Base-by-base conservation (phyloP, 1,140 invertebrate genomes). In the Drosophila equinoxialis region DNA sequence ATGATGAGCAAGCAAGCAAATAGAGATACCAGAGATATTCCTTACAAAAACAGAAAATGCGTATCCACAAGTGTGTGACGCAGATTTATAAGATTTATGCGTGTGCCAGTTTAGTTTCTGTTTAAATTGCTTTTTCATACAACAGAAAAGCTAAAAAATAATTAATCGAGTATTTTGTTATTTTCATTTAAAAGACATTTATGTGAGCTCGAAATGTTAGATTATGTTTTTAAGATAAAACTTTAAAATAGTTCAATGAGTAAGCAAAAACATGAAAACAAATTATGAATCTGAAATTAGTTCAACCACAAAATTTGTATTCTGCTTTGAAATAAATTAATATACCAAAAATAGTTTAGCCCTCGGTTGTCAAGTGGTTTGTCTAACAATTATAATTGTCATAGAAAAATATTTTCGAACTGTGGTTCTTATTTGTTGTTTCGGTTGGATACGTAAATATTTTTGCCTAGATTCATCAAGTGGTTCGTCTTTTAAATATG, bases 81-180 rank as follows among this genome's bases (percentile, higher is more conserved):
- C 74, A 77, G 45, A 51, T 71, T 65, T 71, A 35, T 76, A 79
- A 87, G 83, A 86, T 86, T 86, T 87, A 86, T 86, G 83, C 83
- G 83, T 86, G 83, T 86, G 83, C 83, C 83, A 86, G 66, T 82
- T 86, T 76, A 76, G 59, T 58, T 41, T 67, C 69, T 74, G 61
- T 77, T 72, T 69, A 80, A 87, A 84, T 72, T 67, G 68, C 58
- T 68, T 77, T 79, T 61, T 68, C 72, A 57, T 20, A 30, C 30
- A 30, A 30, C 30, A 30, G 30, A 6, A 6, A 30, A 30, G 23
- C 23, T 4, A 26, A 26, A 23, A 59, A 75, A 72, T 77, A 57
- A 76, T 77, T 84, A 90, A 87, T 87, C 70, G 87, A 74, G 59
- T 77, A 63, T 64, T 77, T 71, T 74, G 60, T 76, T 51, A 23